These are phyloP conservation scores for Buathra laborator DNA, from an alignment of 2,888 invertebrate species.

Conservation along the genomic window DNA sequence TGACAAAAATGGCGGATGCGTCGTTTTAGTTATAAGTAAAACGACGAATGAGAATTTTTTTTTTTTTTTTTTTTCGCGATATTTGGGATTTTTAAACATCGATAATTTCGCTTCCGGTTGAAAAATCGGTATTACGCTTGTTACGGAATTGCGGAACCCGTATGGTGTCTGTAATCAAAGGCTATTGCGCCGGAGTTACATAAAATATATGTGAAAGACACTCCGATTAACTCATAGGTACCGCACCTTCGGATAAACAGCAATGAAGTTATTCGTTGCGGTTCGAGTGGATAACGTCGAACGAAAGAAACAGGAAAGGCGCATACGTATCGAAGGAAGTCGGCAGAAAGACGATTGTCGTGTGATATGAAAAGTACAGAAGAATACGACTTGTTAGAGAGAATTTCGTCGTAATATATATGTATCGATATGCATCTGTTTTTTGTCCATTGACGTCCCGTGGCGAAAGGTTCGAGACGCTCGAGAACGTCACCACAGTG, in stretches of 20 bases:
- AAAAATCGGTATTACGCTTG: no score
- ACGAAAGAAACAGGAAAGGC: background rate
- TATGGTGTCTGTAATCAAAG: background rate
- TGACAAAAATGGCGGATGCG: no score
- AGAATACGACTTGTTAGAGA: slow-evolving; percentile 66
- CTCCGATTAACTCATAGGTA: background rate
- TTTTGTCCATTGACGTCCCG: slow-evolving; percentile 58
- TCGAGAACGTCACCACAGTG: slow-evolving; percentile 22
- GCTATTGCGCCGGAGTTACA: background rate
- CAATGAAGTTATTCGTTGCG: background rate
- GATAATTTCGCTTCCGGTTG: no score
- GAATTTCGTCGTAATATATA: slow-evolving; percentile 55
- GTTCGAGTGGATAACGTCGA: background rate
- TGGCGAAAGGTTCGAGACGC: slow-evolving; percentile 57
- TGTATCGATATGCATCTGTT: slow-evolving; percentile 45
- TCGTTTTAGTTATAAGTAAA: no score
- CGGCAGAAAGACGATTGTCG: background rate
- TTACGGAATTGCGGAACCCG: no score
- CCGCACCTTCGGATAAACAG: background rate
- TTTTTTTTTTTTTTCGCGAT: no score
- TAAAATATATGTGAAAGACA: background rate
- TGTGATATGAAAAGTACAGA: slow-evolving; percentile 51
- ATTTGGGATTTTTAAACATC: no score
- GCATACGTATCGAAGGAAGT: background rate
- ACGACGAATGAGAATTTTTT: no score